Evolutionary conservation across 53 echinoderm and acorn worm species (phyloP), one percentile per base, ranked within the genome.

Genomic region (Actinopyga echinites): DNA sequence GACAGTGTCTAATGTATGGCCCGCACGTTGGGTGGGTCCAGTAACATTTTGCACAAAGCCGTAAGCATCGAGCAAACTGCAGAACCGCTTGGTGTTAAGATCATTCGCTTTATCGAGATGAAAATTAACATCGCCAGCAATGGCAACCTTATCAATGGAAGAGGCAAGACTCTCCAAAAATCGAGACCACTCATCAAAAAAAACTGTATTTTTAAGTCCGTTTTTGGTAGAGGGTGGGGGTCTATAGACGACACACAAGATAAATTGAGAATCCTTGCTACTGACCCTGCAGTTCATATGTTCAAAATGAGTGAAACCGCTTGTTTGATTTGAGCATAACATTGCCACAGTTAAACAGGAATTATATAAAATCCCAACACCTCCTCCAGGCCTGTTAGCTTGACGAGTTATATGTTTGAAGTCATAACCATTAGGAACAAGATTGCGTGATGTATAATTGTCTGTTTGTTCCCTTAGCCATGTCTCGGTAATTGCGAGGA

Each of bases 361-460:
- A 43, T 77, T 86, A 30, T 26, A 68, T 13, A 86, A 36, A 6
- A 86, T 6, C 15, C 78, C 86, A 44, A 79, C 86, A 43, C 86
- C 79, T 37, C 79, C 79, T 28, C 79, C 79, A 64, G 63, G 44
- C 57, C 66, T 43, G 25, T 21, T 57, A 24, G 26, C 49, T 42
- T 61, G 79, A 35, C 86, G 75, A 17, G 86, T 79, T 64, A 86
- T 22, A 40, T 86, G 86, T 37, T 79, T 58, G 34, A 86, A 75
- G 28, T 31, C 59, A 60, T 85, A 85, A 40, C 85, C 85, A 11
- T 35, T 26, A 30, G 85, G 85, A 85, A 85, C 85, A 10, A 85
- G 43, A 56, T 74, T 24, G 20, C 74, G 22, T 57, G 74, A 53
- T 30, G 55, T 36, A 2, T 44, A 25, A 32, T 45, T 67, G 55